Percentiles rank a stretch among this genome's conserved stretches.
Conservation (phyloP, 2,113 vertebrate species). For the Zapus hudsonius region DNA sequence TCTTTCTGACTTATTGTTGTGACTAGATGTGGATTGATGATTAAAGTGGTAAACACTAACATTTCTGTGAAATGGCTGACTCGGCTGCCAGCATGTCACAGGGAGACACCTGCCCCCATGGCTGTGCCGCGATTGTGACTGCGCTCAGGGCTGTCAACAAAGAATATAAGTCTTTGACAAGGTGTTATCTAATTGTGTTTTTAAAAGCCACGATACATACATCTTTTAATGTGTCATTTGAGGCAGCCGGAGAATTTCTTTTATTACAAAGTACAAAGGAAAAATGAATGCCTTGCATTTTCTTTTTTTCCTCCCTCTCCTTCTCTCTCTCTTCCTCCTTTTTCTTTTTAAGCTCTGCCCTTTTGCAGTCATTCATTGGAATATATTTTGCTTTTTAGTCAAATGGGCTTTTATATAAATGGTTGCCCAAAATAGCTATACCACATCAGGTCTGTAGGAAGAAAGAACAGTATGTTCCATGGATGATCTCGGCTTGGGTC, state of each 20-base stretch:
- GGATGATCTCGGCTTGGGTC: conserved; percentile 78
- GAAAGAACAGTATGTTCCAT: conserved; percentile 84
- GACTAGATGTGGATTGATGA: conserved; percentile 89
- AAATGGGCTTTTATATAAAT: conserved; percentile 90
- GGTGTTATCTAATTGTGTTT: conserved; percentile 96
- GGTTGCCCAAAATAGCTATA: conserved; percentile 86
- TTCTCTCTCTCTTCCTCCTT: conserved; percentile 55
- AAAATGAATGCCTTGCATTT: conserved; percentile 89
- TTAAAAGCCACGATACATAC: conserved; percentile 91
- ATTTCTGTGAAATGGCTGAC: conserved; percentile 91
- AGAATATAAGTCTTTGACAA: conserved; percentile 91
- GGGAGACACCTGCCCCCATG: conserved; percentile 88
- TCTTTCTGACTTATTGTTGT: conserved; percentile 91
- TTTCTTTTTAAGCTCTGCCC: conserved; percentile 83
- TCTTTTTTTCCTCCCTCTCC: conserved; percentile 61
- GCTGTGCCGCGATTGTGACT: conserved; percentile 86
- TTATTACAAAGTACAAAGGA: conserved; percentile 89
- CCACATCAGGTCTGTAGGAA: conserved; percentile 83
- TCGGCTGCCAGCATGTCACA: conserved; percentile 87
- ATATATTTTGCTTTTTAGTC: conserved; percentile 89
- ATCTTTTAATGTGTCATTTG: conserved; percentile 91
- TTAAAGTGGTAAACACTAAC: conserved; percentile 89
- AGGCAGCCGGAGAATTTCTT: conserved; percentile 86
- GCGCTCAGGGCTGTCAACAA: conserved; percentile 90
- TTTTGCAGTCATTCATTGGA: conserved; percentile 84